These are phyloP conservation scores for Trichomalopsis sarcophagae DNA, from an alignment of 1,140 invertebrate genomes.

Conservation along the genomic window DNA sequence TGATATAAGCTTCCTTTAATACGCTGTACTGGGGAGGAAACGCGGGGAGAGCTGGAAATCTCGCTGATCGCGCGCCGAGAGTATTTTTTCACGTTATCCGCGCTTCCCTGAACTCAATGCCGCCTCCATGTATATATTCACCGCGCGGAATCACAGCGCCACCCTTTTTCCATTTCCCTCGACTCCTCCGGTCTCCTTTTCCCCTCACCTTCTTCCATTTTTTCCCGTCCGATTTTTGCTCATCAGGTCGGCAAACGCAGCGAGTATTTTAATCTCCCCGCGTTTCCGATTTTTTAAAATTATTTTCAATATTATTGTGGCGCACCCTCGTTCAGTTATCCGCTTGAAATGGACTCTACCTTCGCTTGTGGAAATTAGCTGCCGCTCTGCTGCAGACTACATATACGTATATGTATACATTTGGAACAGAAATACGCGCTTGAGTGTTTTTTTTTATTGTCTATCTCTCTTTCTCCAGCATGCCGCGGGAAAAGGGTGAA, in stretches of 20 bases:
- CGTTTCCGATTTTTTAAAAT: constrained; percentile 43
- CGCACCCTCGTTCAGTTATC: constrained; percentile 51
- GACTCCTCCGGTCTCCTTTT: not conserved
- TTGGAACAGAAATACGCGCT: constrained; percentile 13
- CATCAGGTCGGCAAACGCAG: not conserved
- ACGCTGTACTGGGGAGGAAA: constrained; percentile 29
- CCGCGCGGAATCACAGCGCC: not conserved
- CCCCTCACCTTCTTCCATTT: not conserved
- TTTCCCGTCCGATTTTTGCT: constrained; percentile 22
- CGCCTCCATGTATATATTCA: not conserved
- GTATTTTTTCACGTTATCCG: constrained; percentile 10
- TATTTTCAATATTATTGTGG: constrained; percentile 46
- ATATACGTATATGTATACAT: not conserved
- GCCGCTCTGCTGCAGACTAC: constrained; percentile 55
- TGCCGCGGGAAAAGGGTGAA: constrained; percentile 47
- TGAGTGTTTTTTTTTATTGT: constrained; percentile 42
- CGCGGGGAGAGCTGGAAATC: not conserved
- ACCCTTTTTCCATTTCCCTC: not conserved
- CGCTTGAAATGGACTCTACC: constrained; percentile 60
- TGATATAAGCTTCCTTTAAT: constrained; percentile 49
- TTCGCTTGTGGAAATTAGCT: constrained; percentile 59
- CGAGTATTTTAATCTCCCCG: constrained; percentile 39
- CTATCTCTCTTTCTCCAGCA: constrained; percentile 36
- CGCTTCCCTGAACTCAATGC: not conserved
- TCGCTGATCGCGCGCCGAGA: not conserved